Base-by-base conservation (phyloP, 2,888 invertebrate species). In the Pinctada fucata region DNA sequence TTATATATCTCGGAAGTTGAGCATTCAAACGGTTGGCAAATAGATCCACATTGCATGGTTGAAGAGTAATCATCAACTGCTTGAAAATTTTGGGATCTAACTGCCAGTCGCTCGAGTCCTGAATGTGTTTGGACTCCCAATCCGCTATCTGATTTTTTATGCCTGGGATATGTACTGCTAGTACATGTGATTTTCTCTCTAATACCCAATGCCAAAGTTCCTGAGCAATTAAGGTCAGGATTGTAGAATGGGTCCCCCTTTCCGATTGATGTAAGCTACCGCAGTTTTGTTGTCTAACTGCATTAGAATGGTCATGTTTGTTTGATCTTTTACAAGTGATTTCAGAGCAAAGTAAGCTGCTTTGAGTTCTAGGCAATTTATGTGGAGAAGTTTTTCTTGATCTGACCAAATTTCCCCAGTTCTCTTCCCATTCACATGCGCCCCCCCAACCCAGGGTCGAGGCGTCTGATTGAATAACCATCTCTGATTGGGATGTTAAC, bases 391-490 rank as follows among this genome's bases (percentile, higher is more conserved):
- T 16, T 48, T 64, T 73, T 73, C 73, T 50, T 71, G 67, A 51
- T 48, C 31, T 51, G 68, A 50, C 72, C 79, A 72, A 31, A 51
- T 47, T 13, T 70, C 71, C n/a, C 66, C 66, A 49, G 49, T 31
- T 50, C 31, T 52, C 16, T 47, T 13, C 51, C 10, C 67, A 65
- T 31, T 66, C 13, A 64, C 13, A 10, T 47, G 13, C 8, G 63
- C 69, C 51, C 74, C 74, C 74, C 79, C 49, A 49, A 6, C 76
- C 64, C 5, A 78, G 63, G 5, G 69, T 63, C 69, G 65, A 63
- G 31, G 72, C 79, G 65, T 79, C 76, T 68, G 76, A 51, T 51
- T 79, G 76, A 49, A 79, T 76, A 58, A 73, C 50, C 16, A 72
- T n/a, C 13, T 67, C 16, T 69, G 69, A 52, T 51, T 69, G 58